Percentiles rank a stretch among this genome's conserved stretches.
These are phyloP conservation scores for Machaerirhynchus nigripectus DNA, from an alignment of 2,113 vertebrate species.

Conservation along the genomic window DNA sequence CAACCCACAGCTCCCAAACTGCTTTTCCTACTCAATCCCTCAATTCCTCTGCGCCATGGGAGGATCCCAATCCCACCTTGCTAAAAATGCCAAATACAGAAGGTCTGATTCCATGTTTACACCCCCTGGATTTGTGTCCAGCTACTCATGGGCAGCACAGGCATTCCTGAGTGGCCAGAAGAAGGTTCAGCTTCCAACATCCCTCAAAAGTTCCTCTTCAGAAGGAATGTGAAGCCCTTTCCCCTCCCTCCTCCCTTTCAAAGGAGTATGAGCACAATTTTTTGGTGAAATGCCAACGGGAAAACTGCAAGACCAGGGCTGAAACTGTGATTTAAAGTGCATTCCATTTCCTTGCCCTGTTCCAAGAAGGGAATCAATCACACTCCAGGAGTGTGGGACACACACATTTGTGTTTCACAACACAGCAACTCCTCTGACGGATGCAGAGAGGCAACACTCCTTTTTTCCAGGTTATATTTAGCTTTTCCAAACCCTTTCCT, in stretches of 20 bases:
- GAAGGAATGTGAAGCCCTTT: neutral
- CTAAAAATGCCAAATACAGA: neutral
- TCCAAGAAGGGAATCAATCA: neutral
- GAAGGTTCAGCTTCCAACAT: neutral
- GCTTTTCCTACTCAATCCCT: neutral
- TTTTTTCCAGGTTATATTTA: neutral
- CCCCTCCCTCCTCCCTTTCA: neutral
- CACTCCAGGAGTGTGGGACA: neutral
- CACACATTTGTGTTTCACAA: neutral
- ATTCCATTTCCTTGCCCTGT: neutral
- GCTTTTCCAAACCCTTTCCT: neutral
- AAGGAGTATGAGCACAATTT: neutral
- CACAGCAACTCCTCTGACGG: neutral
- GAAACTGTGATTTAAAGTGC: neutral
- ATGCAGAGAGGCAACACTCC: neutral
- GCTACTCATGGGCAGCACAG: neutral
- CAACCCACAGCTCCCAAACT: neutral
- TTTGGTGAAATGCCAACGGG: neutral
- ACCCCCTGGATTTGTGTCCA: neutral
- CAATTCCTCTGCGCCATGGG: fast-evolving
- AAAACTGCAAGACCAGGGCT: neutral
- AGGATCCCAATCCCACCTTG: neutral
- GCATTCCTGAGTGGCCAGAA: neutral
- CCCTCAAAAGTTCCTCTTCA: neutral
- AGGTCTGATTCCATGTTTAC: fast-evolving